Base-by-base conservation (phyloP, 2,888 invertebrate species). In the Acanthococcus lagerstroemiae region DNA sequence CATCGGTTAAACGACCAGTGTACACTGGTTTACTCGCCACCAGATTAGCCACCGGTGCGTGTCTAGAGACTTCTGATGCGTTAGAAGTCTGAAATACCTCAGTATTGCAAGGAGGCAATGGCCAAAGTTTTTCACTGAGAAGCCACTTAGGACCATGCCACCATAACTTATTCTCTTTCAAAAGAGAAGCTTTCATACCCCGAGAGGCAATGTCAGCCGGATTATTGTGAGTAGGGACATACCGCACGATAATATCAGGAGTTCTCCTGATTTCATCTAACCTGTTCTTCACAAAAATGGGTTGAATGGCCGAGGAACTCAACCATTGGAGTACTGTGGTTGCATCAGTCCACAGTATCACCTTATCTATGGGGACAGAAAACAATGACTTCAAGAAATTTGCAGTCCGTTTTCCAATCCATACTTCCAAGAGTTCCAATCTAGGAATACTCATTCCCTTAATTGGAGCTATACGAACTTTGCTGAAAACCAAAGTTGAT, bases 291-390 rank as follows among this genome's bases (percentile, higher is more conserved):
- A 60, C 25, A 60, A 60, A 60, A 17, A n/a, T 12, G 12, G 48
- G 60, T 25, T 22, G 27, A n/a, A 26, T 19, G 15, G 37, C 25
- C 7, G 3, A 15, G 6, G 48, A 4, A 60, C 48, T 15, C 48
- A 46, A 48, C 60, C 60, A 60, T 27, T 60, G 60, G 3, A 60
- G 25, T 7, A 60, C 60, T 17, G 48, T 48, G 2, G 48, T 26
- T 4, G 46, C 46, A 25, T 60, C 60, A 26, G 60, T 46, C 60
- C 60, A 60, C 3, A 60, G 6, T 22, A 52, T 52, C 22, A 12
- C 24, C 12, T 22, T 22, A 22, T 22, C 9, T 24, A 22, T 1
- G 5, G 24, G 5, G 24, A 52, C 9, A 22, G 6, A 5, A 5
- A 52, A 22, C 5, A 22, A 9, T 24, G 21, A 9, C 24, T 26